phyloP scores from a whole-genome alignment of 2,113 vertebrate species.

The Ceratotherium simum region DNA sequence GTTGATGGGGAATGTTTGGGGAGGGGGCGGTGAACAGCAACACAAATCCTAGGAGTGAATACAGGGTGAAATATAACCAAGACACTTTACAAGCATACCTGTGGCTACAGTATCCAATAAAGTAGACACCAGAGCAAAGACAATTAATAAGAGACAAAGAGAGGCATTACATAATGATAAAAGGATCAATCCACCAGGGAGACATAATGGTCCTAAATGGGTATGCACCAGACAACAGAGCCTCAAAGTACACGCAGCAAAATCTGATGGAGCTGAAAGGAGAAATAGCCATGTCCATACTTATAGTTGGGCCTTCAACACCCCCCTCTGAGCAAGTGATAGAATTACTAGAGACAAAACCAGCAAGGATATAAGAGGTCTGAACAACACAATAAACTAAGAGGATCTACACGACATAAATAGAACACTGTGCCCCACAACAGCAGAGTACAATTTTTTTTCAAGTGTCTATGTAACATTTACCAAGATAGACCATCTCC shows the following conservation, averaged over 20 bases:
- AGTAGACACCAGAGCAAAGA: background rate
- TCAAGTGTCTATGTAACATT: background rate
- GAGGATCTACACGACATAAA: background rate
- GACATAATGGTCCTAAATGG: background rate
- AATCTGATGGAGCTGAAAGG: background rate
- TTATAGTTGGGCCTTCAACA: background rate
- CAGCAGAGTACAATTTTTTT: background rate
- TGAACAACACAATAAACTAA: background rate
- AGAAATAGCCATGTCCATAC: background rate
- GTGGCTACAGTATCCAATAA: background rate
- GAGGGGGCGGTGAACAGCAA: background rate
- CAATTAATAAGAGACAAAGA: background rate
- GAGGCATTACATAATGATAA: background rate
- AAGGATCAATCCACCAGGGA: background rate
- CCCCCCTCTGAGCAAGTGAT: background rate
- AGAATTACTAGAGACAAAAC: background rate
- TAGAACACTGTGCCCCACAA: background rate
- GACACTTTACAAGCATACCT: background rate
- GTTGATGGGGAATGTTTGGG: background rate
- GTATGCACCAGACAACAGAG: background rate
- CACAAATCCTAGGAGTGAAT: background rate
- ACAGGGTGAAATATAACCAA: background rate
- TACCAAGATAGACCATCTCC: background rate
- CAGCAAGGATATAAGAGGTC: background rate
- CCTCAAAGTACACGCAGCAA: background rate